Evolutionary conservation across 1,140 invertebrate species (phyloP), one percentile per base, ranked within the genome.

Genomic region (Ridgeia piscesae): DNA sequence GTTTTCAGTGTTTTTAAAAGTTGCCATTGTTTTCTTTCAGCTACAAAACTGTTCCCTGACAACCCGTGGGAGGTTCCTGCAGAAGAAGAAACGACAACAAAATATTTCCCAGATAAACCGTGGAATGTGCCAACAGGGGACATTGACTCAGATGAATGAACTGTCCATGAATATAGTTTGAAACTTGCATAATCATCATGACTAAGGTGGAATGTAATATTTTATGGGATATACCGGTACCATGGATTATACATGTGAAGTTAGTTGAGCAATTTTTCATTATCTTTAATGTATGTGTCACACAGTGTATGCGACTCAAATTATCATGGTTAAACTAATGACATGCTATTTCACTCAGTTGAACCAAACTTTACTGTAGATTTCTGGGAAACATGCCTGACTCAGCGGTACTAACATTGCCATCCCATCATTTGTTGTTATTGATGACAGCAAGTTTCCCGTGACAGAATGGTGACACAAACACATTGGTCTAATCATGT

Each of bases 1-100:
- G 0, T 77, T 1, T 77, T 77, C 17, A 6, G 4, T 77, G 1
- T 4, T 50, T 93, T n/a, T 90, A n/a, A 91, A 88, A 35, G 21
- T 33, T 33, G 91, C 14, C 35, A 93, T 91, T 21, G 31, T 35
- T 93, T 91, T 89, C 34, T 94, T 94, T 33, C 93, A 95, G 95
- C 93, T 92, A 93, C 93, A 91, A 94, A 94, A 92, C 91, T 95
- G 91, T 95, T 95, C 93, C 94, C 95, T n/a, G 92, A 94, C 33
- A 94, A 93, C 50, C 94, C 94, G 35, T 95, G 95, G 95, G 94
- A 93, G 33, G 93, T 95, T 89, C 94, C 94, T 89, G 93, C 94
- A 27, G 92, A 92, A 21, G 92, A 91, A 42, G 94, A 95, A 31
- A 34, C 58, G 0, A 2, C 58, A 77, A 77, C 58, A 77, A 77